Evolutionary conservation across 1,140 invertebrate species (phyloP).

Genomic region (Pararge aegeria): DNA sequence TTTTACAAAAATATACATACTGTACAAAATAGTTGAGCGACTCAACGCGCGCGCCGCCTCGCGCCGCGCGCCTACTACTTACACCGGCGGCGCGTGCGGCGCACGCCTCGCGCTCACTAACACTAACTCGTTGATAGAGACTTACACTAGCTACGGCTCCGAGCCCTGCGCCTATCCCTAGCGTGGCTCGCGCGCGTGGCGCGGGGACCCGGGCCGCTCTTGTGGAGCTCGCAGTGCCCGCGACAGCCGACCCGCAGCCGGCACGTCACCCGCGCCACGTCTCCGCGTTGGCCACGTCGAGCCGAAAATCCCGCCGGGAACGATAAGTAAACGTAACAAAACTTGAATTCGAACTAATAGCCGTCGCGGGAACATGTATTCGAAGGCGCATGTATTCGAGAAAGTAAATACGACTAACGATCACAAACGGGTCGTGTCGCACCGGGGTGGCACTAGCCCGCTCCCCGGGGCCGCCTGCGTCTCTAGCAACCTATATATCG

Average conservation of each 20-base stretch:
- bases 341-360: too few relatives aligned
- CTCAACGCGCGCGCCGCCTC: constrained; percentile 39
- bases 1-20: constrained; percentile 78
- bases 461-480: background rate
- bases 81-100: constrained; percentile 1
- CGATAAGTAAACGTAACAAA: too few relatives aligned
- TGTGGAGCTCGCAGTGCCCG: too few relatives aligned
- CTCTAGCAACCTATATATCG: background rate
- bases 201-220: too few relatives aligned
- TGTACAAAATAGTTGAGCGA: constrained; percentile 70
- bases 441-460: background rate
- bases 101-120: constrained; percentile 42
- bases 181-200: background rate
- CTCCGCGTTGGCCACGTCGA: too few relatives aligned
- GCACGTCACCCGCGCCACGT: too few relatives aligned
- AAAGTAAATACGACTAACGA: constrained; percentile 25
- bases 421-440: too few relatives aligned
- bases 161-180: background rate
- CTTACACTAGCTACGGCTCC: constrained; percentile 43
- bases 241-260: too few relatives aligned
- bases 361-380: background rate
- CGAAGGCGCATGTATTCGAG: constrained; percentile 24
- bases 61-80: constrained; percentile 3
- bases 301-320: too few relatives aligned
- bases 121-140: constrained; percentile 75